A percentile compares a stretch with the other conserved stretches of the same genome.
These are phyloP conservation scores for Stylophora pistillata DNA, from an alignment of 64 coral and sea anemone genomes.

Conservation along the genomic window DNA sequence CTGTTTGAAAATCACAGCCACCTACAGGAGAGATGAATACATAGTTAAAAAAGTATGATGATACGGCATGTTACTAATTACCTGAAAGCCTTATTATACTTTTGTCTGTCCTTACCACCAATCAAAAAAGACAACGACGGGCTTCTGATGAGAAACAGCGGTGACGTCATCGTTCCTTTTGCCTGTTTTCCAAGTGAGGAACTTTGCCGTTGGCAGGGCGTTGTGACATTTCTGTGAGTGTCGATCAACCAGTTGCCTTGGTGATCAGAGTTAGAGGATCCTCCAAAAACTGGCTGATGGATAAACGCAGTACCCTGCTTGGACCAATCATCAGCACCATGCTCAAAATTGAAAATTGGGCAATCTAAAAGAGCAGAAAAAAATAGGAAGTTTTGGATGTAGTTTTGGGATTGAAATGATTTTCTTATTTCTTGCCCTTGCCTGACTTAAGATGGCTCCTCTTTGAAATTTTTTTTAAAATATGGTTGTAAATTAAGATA, in stretches of 20 bases:
- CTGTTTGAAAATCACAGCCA: neutral
- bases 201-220: slow-evolving; percentile 39
- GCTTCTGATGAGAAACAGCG: slow-evolving; percentile 44
- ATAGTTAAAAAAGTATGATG: neutral
- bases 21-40: slow-evolving; percentile 2
- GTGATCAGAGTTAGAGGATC: slow-evolving; percentile 6
- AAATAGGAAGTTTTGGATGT: neutral
- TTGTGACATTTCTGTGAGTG: slow-evolving; percentile 35
- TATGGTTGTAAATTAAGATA: too few relatives aligned
- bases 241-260: slow-evolving; percentile 56
- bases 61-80: too few relatives aligned
- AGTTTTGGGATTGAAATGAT: neutral
- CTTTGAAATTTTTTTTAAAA: too few relatives aligned
- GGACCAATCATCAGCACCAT: slow-evolving; percentile 16
- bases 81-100: too few relatives aligned
- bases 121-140: slow-evolving; percentile 48
- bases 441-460: too few relatives aligned
- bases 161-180: slow-evolving; percentile 53
- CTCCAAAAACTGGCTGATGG: slow-evolving; percentile 45
- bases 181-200: neutral
- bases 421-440: neutral
- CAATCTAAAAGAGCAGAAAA: slow-evolving; percentile 22
- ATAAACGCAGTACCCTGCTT: slow-evolving; percentile 34
- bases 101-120: slow-evolving; percentile 24
- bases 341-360: slow-evolving; percentile 49